These are phyloP conservation scores for Noctua fimbriata DNA, from an alignment of 2,888 invertebrate genomes.

Conservation along the genomic window DNA sequence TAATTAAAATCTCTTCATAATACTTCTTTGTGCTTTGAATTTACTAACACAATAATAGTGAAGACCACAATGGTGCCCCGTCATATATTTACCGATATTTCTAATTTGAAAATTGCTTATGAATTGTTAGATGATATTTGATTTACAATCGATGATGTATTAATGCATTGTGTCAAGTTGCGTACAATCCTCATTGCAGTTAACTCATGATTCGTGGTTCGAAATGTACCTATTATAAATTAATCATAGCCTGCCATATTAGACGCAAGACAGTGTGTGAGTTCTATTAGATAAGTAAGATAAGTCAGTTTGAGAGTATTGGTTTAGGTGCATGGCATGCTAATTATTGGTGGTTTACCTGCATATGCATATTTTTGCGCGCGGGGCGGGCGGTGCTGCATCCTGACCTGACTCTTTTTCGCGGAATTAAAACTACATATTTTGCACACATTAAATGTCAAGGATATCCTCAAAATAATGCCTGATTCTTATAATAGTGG, in stretches of 20 bases:
- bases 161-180: slow-evolving; percentile 17
- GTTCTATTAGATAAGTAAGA: too few relatives aligned
- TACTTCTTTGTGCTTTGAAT: not conserved
- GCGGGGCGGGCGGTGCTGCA: too few relatives aligned
- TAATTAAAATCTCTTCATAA: slow-evolving; percentile 40
- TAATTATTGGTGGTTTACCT: too few relatives aligned
- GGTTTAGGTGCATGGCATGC: too few relatives aligned
- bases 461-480: too few relatives aligned
- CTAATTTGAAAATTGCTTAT: not conserved
- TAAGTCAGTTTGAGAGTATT: too few relatives aligned
- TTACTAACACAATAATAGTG: not conserved
- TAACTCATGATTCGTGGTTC: not conserved
- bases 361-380: too few relatives aligned
- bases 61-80: not conserved
- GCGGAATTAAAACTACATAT: too few relatives aligned
- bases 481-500: too few relatives aligned
- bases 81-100: slow-evolving; percentile 19
- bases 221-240: not conserved
- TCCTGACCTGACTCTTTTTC: too few relatives aligned
- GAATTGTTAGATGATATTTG: not conserved
- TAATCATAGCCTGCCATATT: not conserved
- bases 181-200: slow-evolving; percentile 5
- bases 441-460: too few relatives aligned
- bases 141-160: slow-evolving; percentile 13
- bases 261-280: not conserved